Conservation (phyloP, 2,113 vertebrate species). For the Pan troglodytes region NHGRI_mPanTro3-v2.1_pri NC_072407.2:113116001-113116500, state of each 20-base stretch:
- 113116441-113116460: no score
- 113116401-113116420: no score
- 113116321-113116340: background rate
- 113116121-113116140: conserved; percentile 44
- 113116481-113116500: background rate
- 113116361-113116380: conserved; percentile 2
- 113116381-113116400: background rate
- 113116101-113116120: conserved; percentile 59
- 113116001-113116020: conserved; percentile 19
- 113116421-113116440: no score
- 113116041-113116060: conserved; percentile 50
- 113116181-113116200: background rate
- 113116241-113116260: conserved; percentile 31
- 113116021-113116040: conserved; percentile 42
- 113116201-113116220: background rate
- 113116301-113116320: conserved; percentile 20
- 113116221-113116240: background rate
- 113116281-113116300: background rate
- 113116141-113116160: conserved; percentile 59
- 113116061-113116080: conserved; percentile 55
- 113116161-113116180: conserved; percentile 31
- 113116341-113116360: background rate
- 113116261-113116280: background rate
- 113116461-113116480: no score
- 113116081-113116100: conserved; percentile 47